These are phyloP conservation scores for Pseudobourletiella spinata DNA, from an alignment of 1,140 invertebrate genomes.

Conservation along the genomic window DNA sequence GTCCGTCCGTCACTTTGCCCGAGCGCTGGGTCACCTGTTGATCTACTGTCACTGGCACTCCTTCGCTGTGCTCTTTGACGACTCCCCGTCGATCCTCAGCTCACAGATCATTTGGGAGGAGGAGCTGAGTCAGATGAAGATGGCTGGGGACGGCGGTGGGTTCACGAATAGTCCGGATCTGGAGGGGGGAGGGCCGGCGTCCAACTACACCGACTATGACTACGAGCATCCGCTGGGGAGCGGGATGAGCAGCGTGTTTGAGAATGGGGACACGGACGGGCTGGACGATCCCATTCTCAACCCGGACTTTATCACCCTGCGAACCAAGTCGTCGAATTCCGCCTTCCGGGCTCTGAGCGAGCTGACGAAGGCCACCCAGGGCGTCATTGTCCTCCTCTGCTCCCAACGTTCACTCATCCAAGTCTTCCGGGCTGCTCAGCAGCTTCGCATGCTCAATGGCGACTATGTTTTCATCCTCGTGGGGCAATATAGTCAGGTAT, in stretches of 20 bases:
- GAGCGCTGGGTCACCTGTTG: constrained; percentile 35
- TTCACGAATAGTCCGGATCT: not conserved
- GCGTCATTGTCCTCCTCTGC: constrained; percentile 39
- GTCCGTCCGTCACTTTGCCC: constrained; percentile 34
- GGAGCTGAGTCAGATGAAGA: constrained; percentile 25
- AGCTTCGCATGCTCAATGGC: constrained; percentile 39
- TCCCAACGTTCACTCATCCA: constrained; percentile 35
- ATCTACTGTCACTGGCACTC: constrained; percentile 37
- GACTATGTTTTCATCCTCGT: constrained; percentile 41
- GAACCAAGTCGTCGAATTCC: constrained; percentile 15
- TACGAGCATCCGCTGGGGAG: constrained; percentile 14
- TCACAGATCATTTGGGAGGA: constrained; percentile 32
- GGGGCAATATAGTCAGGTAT: constrained; percentile 35
- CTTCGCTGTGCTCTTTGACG: constrained; percentile 38
- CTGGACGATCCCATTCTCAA: constrained; percentile 25
- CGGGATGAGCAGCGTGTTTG: not conserved
- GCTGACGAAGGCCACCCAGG: constrained; percentile 30
- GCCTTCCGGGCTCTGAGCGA: constrained; percentile 32
- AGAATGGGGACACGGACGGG: not conserved
- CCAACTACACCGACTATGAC: constrained; percentile 20
- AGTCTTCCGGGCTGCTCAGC: constrained; percentile 39
- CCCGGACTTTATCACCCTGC: constrained; percentile 28
- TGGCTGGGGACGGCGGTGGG: not conserved
- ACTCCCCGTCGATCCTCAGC: constrained; percentile 25
- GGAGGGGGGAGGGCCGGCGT: not conserved